A percentile compares a stretch with the other conserved stretches of the same genome.
Conservation (phyloP, 2,888 invertebrate species). For the Cepaea hortensis region DNA sequence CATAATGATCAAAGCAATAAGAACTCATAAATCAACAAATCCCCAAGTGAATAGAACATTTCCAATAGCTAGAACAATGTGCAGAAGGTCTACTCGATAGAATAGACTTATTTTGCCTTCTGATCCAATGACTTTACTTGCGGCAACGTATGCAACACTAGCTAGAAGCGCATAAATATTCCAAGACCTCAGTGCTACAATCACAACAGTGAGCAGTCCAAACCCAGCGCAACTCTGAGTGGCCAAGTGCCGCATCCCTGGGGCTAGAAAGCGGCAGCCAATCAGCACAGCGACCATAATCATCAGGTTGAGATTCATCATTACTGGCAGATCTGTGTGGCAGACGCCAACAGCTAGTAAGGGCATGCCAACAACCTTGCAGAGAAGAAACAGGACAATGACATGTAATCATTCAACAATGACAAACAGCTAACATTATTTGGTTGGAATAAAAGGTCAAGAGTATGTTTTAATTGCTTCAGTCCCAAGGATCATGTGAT, state of each 20-base stretch:
- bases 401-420: not conserved
- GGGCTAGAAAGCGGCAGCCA: slow-evolving; percentile 50
- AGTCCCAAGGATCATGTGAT: too few relatives aligned
- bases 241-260: slow-evolving; percentile 55
- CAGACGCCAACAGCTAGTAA: slow-evolving; percentile 68
- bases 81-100: slow-evolving; percentile 68
- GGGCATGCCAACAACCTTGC: slow-evolving; percentile 65
- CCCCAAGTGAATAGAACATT: slow-evolving; percentile 63
- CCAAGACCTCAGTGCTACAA: slow-evolving; percentile 56
- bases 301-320: slow-evolving; percentile 62
- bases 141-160: slow-evolving; percentile 60
- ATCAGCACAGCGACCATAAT: slow-evolving; percentile 58
- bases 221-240: slow-evolving; percentile 68
- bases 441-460: too few relatives aligned
- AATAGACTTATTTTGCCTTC: slow-evolving; percentile 62
- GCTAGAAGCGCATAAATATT: slow-evolving; percentile 66
- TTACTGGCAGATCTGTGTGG: slow-evolving; percentile 54
- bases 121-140: slow-evolving; percentile 65
- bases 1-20: not conserved
- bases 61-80: slow-evolving; percentile 66
- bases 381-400: not conserved
- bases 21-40: slow-evolving; percentile 40
- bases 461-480: too few relatives aligned
- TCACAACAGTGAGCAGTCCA: slow-evolving; percentile 65
- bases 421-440: not conserved